Conservation (phyloP, 2,797 vertebrate genomes). For the Propithecus perrieri region DNA sequence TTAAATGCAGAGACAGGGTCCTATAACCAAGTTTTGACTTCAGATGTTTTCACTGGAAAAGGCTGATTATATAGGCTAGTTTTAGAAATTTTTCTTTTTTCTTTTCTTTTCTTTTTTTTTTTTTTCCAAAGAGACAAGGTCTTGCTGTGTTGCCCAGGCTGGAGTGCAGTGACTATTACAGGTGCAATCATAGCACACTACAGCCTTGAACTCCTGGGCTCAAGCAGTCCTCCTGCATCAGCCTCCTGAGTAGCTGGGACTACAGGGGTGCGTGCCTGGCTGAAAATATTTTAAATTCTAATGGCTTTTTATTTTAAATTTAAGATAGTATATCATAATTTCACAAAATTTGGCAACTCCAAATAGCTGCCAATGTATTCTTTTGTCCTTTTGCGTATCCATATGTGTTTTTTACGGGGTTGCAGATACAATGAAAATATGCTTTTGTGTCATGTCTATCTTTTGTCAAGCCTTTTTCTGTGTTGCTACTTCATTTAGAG, state of each 20-base stretch:
- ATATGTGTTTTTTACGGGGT: neutral
- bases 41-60: slow-evolving; percentile 20
- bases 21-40: slow-evolving; percentile 38
- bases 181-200: neutral
- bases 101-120: neutral
- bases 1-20: neutral
- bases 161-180: neutral
- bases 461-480: slow-evolving; percentile 39
- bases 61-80: neutral
- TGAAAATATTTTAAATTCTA: neutral
- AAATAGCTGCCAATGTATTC: neutral
- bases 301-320: slow-evolving; percentile 16
- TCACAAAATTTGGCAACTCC: slow-evolving; percentile 3
- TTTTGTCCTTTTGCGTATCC: slow-evolving; percentile 17
- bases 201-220: neutral
- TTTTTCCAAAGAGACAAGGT: neutral
- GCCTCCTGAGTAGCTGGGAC: neutral
- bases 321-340: neutral
- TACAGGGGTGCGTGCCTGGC: neutral
- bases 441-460: slow-evolving; percentile 28
- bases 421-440: neutral
- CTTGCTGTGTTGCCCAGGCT: neutral
- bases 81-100: neutral
- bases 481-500: slow-evolving; percentile 39
- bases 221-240: neutral